A percentile compares a stretch with the other conserved stretches of the same genome.
These are phyloP conservation scores for Argyrosomus regius DNA, from an alignment of 2,797 vertebrate species.

Conservation along the genomic window DNA sequence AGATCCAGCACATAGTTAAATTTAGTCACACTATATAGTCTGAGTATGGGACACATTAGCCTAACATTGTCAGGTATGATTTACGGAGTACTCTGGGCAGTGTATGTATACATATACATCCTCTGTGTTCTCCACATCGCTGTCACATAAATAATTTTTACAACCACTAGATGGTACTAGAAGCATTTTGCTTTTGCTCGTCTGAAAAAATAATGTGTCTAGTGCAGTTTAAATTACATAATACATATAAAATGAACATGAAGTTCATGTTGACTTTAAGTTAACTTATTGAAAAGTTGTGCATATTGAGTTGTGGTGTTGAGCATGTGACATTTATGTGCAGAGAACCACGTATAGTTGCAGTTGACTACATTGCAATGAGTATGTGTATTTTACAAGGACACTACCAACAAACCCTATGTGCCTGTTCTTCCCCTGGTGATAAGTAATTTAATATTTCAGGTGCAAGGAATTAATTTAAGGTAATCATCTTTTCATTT, in stretches of 20 bases:
- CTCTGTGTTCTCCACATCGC: not conserved
- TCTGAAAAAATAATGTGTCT: conserved; percentile 24
- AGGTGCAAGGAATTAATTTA: conserved; percentile 30
- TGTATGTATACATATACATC: not conserved
- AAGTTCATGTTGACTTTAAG: conserved; percentile 1
- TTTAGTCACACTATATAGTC: conserved; percentile 41
- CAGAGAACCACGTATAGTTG: not conserved
- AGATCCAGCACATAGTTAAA: conserved; percentile 49
- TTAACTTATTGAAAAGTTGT: not conserved
- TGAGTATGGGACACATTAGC: conserved; percentile 33
- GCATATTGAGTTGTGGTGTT: not conserved
- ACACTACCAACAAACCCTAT: not conserved
- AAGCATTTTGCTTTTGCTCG: conserved; percentile 71
- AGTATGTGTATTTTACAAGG: not conserved
- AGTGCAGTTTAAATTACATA: conserved; percentile 63
- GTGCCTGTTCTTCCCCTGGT: conserved; percentile 7
- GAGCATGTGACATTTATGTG: not conserved
- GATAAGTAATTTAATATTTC: conserved; percentile 29
- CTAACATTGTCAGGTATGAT: conserved; percentile 49
- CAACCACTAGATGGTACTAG: conserved; percentile 93
- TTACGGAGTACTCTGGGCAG: conserved; percentile 29
- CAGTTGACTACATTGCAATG: not conserved
- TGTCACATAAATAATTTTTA: not conserved
- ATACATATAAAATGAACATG: conserved; percentile 22
- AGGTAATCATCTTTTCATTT: conserved; percentile 18